Base-by-base conservation (phyloP, 92 coral and sea anemone genomes). In the Zoanthus sociatus region DNA sequence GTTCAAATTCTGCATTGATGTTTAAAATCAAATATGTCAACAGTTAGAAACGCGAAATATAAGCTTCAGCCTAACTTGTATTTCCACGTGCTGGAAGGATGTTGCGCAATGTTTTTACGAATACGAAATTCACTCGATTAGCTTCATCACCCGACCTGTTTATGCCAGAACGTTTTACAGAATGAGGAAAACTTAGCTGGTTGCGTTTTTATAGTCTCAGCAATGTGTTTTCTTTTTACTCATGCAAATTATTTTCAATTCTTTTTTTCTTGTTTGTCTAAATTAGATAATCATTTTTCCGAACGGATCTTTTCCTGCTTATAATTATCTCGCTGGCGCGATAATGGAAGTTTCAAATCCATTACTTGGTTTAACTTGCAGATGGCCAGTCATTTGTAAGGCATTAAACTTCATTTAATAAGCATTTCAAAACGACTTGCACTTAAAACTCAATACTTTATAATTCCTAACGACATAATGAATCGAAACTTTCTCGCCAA, bases 321-420 rank as follows among this genome's bases (percentile, higher is more conserved):
- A 31, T 81, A 66, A 81, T 81, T 81, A 42, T 48, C 44, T 33
- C 72, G 37, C 26, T 56, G 54, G 55, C 51, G 6, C 71, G 50
- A 78, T 78, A 42, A 60, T 60, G 70, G 31, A 47, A 50, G 66
- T 46, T 81, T 66, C 20, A 5, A 53, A 64, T 67, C 85, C 75
- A 81, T 81, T 81, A 81, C 85, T 37, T 46, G 66, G 45, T 20
- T 20, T 46, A 81, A 13, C 46, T 12, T 81, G 74, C 85, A 81
- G 85, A 81, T 81, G 85, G 55, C 26, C 45, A 51, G 16, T 48
- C 75, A 81, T 69, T 81, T 81, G 85, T 45, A 66, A 45, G 64
- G 30, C 82, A 77, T 77, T 77, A 77, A 77, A 77, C 61, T 67
- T 81, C 85, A 44, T 44, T 81, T 81, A 81, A 48, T 30, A 64